These are phyloP conservation scores for Equus quagga DNA, from an alignment of 2,113 vertebrate species.

Conservation along the genomic window DNA sequence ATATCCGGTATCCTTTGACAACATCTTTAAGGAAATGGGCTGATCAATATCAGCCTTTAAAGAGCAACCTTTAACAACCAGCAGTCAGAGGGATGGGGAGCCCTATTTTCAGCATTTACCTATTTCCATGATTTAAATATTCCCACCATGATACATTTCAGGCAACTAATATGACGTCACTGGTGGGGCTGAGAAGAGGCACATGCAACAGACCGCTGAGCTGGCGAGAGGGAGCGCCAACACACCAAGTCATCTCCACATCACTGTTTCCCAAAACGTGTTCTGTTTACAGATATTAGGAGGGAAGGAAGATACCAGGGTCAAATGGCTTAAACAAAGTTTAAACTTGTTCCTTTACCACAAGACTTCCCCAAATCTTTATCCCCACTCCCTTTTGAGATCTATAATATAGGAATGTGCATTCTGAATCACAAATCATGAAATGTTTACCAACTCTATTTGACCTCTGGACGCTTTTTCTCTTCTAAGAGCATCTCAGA, in stretches of 20 bases:
- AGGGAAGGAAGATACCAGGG: background rate
- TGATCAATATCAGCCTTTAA: too few species aligned
- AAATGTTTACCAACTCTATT: background rate
- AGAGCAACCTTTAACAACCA: background rate
- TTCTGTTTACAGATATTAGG: background rate
- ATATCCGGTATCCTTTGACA: background rate
- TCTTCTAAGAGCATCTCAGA: background rate
- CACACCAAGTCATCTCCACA: rapidly evolving
- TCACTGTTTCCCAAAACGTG: background rate
- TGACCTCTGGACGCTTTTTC: background rate
- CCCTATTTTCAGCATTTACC: background rate
- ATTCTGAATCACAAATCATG: background rate
- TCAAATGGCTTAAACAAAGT: background rate
- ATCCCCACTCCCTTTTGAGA: background rate
- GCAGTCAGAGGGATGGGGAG: background rate
- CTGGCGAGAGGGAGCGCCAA: background rate
- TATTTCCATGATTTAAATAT: background rate
- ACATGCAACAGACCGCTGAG: background rate
- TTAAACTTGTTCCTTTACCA: background rate
- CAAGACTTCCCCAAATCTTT: background rate
- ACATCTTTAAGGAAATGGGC: background rate
- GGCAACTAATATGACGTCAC: background rate
- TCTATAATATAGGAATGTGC: background rate
- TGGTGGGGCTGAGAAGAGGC: background rate
- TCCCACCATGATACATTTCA: background rate